Evolutionary conservation across 2,888 invertebrate species (phyloP).

Genomic region (Nebria salina): DNA sequence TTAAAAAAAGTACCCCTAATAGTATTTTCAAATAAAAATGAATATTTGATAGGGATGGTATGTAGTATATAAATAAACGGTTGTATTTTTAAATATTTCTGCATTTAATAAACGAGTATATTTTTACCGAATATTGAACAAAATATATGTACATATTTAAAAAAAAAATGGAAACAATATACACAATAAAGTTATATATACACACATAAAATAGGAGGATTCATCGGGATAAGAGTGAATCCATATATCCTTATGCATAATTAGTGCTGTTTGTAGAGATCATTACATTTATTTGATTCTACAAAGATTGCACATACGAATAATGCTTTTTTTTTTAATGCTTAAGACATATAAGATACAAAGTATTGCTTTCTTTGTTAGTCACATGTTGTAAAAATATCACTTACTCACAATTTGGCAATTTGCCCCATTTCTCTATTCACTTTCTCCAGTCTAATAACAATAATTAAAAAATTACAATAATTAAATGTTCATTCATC

Average conservation of each 20-base stretch:
- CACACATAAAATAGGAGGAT: constrained; percentile 59
- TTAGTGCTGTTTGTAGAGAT: constrained; percentile 52
- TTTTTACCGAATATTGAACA: constrained; percentile 62
- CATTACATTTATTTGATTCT: constrained; percentile 27
- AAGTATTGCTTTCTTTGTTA: constrained; percentile 82
- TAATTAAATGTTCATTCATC: constrained; percentile 57
- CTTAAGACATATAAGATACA: constrained; percentile 73
- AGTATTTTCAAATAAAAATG: not conserved
- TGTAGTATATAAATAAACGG: not conserved
- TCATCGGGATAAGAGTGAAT: constrained; percentile 29
- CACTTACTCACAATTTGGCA: constrained; percentile 63
- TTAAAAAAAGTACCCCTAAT: not conserved
- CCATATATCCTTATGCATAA: constrained; percentile 23
- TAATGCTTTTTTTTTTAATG: constrained; percentile 58
- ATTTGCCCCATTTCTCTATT: constrained; percentile 52
- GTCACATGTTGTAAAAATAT: constrained; percentile 77
- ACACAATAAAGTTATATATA: constrained; percentile 64
- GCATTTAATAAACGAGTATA: constrained; percentile 62
- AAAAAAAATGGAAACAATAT: constrained; percentile 61
- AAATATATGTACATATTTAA: constrained; percentile 64
- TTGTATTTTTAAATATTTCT: constrained; percentile 55
- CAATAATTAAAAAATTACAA: constrained; percentile 14
- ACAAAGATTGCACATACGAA: constrained; percentile 57
- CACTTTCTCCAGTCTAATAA: constrained; percentile 47
- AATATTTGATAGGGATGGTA: constrained; percentile 4